A percentile compares a stretch with the other conserved stretches of the same genome.
These are phyloP conservation scores for Siniperca knerii DNA, from an alignment of 2,113 vertebrate species.

Conservation along the genomic window DNA sequence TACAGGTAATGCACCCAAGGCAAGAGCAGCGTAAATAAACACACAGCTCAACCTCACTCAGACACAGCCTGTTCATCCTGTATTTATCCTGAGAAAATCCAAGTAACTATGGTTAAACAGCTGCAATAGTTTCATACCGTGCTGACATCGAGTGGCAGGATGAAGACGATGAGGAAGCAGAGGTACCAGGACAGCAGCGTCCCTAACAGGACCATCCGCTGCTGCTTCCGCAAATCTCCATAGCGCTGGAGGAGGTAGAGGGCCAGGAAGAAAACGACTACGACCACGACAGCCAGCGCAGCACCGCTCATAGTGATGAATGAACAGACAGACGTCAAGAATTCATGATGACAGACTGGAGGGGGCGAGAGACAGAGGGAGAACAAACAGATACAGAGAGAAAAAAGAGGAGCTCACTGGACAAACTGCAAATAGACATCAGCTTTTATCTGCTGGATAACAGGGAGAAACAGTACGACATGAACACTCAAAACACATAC, in stretches of 20 bases:
- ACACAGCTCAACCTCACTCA: not conserved
- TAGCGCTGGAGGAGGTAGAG: slow-evolving; percentile 92
- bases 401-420: not conserved
- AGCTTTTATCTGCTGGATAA: slow-evolving; percentile 30
- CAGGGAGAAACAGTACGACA: slow-evolving; percentile 5
- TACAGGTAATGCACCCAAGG: not conserved
- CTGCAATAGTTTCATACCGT: slow-evolving; percentile 84
- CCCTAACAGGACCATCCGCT: slow-evolving; percentile 92
- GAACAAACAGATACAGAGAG: not conserved
- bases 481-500: not conserved
- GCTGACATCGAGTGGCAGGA: slow-evolving; percentile 94
- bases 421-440: slow-evolving; percentile 5
- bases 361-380: not conserved
- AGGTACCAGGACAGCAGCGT: slow-evolving; percentile 96
- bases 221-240: slow-evolving; percentile 93
- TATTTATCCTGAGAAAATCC: not conserved
- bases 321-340: slow-evolving; percentile 19
- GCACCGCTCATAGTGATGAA: slow-evolving; percentile 87
- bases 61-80: not conserved
- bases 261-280: slow-evolving; percentile 93
- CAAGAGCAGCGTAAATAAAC: not conserved
- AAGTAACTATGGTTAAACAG: not conserved
- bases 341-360: slow-evolving; percentile 53
- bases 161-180: slow-evolving; percentile 96
- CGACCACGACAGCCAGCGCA: slow-evolving; percentile 89